These are phyloP conservation scores for Apodemus speciosus DNA, from an alignment of 2,113 vertebrate species.

Conservation along the genomic window DNA sequence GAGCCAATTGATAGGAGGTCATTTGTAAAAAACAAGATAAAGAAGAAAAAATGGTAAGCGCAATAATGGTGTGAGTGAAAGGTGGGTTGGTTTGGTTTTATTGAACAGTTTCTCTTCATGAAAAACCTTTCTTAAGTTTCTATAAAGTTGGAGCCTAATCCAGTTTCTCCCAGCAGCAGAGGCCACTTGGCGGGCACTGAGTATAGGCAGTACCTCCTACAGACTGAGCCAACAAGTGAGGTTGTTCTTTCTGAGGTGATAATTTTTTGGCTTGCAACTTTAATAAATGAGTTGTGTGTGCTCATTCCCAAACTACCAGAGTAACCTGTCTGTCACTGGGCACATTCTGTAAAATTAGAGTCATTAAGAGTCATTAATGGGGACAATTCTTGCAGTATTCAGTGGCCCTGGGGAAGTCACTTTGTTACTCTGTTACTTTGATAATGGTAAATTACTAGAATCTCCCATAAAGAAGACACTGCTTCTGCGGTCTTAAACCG, in stretches of 20 bases:
- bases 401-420: not conserved
- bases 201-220: fast-evolving
- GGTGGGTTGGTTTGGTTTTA: not conserved
- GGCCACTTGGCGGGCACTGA: not conserved
- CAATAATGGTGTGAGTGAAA: not conserved
- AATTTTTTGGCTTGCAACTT: not conserved
- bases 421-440: constrained; percentile 18
- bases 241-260: not conserved
- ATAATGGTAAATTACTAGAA: constrained; percentile 45
- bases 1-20: not conserved
- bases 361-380: constrained; percentile 6
- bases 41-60: not conserved
- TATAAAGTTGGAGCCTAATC: not conserved
- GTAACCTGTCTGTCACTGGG: not conserved
- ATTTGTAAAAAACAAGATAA: not conserved
- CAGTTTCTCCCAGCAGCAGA: not conserved
- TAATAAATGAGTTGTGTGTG: not conserved
- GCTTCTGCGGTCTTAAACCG: not conserved
- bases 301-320: not conserved
- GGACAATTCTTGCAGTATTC: not conserved
- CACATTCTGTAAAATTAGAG: not conserved
- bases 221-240: not conserved
- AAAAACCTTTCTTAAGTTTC: not conserved
- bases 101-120: not conserved
- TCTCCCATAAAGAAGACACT: not conserved